Percentiles rank a stretch among this genome's conserved stretches.
phyloP scores from a whole-genome alignment of 2,113 vertebrate genomes.

The Sceloporus undulatus region DNA sequence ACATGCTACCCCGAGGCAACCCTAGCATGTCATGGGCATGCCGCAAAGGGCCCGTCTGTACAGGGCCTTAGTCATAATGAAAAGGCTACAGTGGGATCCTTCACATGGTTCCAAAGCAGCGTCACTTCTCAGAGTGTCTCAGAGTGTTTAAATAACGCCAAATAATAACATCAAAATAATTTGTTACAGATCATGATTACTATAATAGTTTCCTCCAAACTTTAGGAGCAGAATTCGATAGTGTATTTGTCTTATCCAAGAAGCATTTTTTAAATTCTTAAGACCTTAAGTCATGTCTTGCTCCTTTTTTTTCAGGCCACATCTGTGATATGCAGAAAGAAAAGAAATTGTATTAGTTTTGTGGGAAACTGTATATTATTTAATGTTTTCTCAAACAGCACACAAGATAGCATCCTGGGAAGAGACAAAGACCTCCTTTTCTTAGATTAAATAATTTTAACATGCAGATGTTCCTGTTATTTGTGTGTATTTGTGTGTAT shows the following conservation, averaged over 20 bases:
- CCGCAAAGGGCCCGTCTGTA: too few relatives aligned
- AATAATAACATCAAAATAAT: too few relatives aligned
- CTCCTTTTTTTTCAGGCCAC: background rate
- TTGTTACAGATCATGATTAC: too few relatives aligned
- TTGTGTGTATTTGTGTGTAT: conserved; percentile 11
- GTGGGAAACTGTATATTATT: background rate
- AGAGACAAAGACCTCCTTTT: background rate
- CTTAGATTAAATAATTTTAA: conserved; percentile 44
- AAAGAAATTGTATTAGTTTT: conserved; percentile 20
- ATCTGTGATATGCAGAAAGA: background rate
- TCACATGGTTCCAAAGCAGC: background rate
- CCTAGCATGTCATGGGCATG: too few relatives aligned
- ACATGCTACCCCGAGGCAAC: too few relatives aligned
- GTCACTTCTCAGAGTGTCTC: too few relatives aligned
- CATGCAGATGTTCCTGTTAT: background rate
- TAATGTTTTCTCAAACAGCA: conserved; percentile 28
- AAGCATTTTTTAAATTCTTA: too few relatives aligned
- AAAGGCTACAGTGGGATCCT: background rate
- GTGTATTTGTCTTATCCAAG: too few relatives aligned
- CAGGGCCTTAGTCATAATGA: background rate
- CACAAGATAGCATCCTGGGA: conserved; percentile 8
- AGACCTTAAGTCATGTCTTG: too few relatives aligned
- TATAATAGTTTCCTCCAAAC: too few relatives aligned
- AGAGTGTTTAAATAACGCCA: too few relatives aligned
- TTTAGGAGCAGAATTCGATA: too few relatives aligned